Evolutionary conservation across 1,140 invertebrate species (phyloP), one percentile per base, ranked within the genome.

Genomic region (Daktulosphaira vitifoliae): DNA sequence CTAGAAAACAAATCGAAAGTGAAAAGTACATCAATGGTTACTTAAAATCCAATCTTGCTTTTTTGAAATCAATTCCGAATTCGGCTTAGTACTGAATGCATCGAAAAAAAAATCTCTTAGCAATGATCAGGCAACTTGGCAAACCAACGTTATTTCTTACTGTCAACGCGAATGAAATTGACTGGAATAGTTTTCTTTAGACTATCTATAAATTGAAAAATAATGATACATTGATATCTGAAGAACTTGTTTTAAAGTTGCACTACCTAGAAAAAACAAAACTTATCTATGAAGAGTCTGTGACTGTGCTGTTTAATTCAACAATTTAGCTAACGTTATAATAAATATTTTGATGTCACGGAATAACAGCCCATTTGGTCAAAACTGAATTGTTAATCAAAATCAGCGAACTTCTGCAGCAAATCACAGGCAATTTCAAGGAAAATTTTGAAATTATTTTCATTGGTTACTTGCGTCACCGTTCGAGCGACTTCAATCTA

Each of bases 91-190:
- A 65, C 20, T 68, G 59, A 50, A 4, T 20, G 7, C 18, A 18
- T 18, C 16, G 42, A n/a, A 25, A 75, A 77, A 71, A 68, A 68
- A 74, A 76, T 69, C 67, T 77, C 7, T 75, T 77, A 59, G 72
- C 71, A 13, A 72, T 72, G 69, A 69, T 72, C 23, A 18, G 71
- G 38, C 72, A 74, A 66, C 54, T 71, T 3, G 72, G 72, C 29
- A 70, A 70, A 66, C 72, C 72, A 26, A 72, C 70, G 33, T 25
- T 69, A 16, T 73, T 73, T 68, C 26, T 73, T 2, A 68, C 67
- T 29, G 5, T 68, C 6, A 65, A 39, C 62, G 71, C 71, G 18
- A 70, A 70, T 67, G 69, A 72, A 67, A 37, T 64, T 18, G 16
- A 37, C 2, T 59, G 54, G 56, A 7, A 38, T 22, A 29, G 22